A percentile compares a stretch with the other conserved stretches of the same genome.
phyloP scores from a whole-genome alignment of 2,113 vertebrate genomes.

The Catharus fuscescens region DNA sequence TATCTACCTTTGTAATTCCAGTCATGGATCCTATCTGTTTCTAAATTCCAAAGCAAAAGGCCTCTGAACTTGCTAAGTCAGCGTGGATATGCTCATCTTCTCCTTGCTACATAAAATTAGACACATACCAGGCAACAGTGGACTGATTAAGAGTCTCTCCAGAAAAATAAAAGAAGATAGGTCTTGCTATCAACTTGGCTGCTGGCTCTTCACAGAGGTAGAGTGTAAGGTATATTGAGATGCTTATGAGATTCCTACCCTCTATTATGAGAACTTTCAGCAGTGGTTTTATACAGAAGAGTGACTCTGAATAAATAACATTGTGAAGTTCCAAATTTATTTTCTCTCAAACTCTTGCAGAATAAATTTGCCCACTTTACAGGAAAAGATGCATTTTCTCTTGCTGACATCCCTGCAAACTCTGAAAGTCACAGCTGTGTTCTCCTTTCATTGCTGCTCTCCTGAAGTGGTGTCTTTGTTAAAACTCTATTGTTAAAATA shows the following conservation, averaged over 20 bases:
- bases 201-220: constrained; percentile 44
- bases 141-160: constrained; percentile 53
- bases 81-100: constrained; percentile 21
- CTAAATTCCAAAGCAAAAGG: constrained; percentile 53
- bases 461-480: not conserved
- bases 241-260: constrained; percentile 46
- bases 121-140: constrained; percentile 7
- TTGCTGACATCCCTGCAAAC: not conserved
- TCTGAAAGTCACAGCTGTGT: constrained; percentile 10
- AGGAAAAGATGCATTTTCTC: not conserved
- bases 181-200: constrained; percentile 32
- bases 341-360: constrained; percentile 44
- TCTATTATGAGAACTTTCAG: constrained; percentile 30
- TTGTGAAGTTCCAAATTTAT: constrained; percentile 28
- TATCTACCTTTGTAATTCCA: constrained; percentile 31
- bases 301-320: constrained; percentile 41
- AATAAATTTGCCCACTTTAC: constrained; percentile 35
- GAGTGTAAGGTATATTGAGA: constrained; percentile 32
- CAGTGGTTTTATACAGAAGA: not conserved
- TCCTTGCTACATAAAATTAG: constrained; percentile 51
- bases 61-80: constrained; percentile 22
- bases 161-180: constrained; percentile 41
- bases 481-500: constrained; percentile 22
- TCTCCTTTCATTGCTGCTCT: constrained; percentile 14
- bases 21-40: constrained; percentile 52